Evolutionary conservation across 2,888 invertebrate species (phyloP).

Genomic region (Pheosia gnoma): DNA sequence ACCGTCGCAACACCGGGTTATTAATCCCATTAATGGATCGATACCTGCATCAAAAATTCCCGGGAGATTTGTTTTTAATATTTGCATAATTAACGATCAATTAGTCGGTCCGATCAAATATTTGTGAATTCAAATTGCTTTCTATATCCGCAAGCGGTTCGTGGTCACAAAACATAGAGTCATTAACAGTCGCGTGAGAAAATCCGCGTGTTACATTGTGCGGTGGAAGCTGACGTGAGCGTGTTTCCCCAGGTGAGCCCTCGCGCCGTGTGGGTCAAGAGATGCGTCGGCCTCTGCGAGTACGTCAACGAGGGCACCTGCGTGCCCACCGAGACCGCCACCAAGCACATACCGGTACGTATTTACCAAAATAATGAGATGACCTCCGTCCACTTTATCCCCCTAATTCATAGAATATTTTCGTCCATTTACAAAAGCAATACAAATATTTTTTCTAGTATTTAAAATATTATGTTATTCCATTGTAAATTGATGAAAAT

Average conservation of each 20-base stretch:
- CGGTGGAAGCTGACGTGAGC: constrained; percentile 36
- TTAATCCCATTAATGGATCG: neutral
- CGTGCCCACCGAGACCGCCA: constrained; percentile 56
- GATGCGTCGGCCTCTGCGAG: constrained; percentile 75
- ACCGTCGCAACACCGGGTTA: neutral
- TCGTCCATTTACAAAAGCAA: no score
- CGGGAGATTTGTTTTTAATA: constrained; percentile 4
- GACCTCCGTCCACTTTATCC: constrained; percentile 39
- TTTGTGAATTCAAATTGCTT: constrained; percentile 31
- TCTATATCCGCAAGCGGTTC: constrained; percentile 42
- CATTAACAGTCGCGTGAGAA: constrained; percentile 61
- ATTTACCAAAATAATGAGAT: constrained; percentile 18
- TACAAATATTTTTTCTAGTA: no score
- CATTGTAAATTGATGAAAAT: no score
- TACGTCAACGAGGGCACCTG: constrained; percentile 63
- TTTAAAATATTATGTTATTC: no score
- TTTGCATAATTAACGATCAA: constrained; percentile 31
- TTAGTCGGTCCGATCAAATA: constrained; percentile 26
- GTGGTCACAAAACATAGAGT: constrained; percentile 22
- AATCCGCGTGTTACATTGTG: constrained; percentile 50
- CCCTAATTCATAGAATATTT: no score
- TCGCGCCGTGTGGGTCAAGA: constrained; percentile 74
- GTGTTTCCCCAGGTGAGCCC: constrained; percentile 74
- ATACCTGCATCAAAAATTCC: neutral
- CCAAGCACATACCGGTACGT: constrained; percentile 70